Conservation (phyloP, 2,113 vertebrate species). For the Phycodurus eques region DNA sequence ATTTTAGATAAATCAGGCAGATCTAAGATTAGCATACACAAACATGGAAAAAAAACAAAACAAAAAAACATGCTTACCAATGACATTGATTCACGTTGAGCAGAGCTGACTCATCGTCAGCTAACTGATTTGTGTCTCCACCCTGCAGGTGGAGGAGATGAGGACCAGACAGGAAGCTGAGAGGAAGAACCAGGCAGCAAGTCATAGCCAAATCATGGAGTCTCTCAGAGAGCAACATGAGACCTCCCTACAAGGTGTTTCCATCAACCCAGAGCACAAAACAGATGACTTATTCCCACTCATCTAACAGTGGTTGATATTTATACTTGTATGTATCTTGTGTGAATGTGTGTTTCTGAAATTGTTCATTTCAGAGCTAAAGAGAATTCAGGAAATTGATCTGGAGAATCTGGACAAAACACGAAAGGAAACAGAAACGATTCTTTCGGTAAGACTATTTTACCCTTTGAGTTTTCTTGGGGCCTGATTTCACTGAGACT, state of each 20-base stretch:
- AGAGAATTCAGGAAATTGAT: slow-evolving; percentile 75
- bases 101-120: neutral
- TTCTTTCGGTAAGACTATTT: slow-evolving; percentile 74
- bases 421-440: slow-evolving; percentile 77
- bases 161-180: slow-evolving; percentile 81
- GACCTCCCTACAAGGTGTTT: slow-evolving; percentile 78
- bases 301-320: neutral
- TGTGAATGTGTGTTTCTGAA: neutral
- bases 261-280: neutral
- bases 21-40: neutral
- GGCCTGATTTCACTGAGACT: neutral
- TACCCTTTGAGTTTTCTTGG: neutral
- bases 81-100: neutral
- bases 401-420: slow-evolving; percentile 76
- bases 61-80: neutral
- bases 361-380: slow-evolving; percentile 78
- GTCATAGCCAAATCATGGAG: slow-evolving; percentile 77
- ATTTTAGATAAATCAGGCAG: neutral
- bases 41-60: too few species aligned
- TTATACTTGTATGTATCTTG: neutral
- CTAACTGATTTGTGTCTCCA: neutral
- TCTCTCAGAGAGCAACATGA: slow-evolving; percentile 78
- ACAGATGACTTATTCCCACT: neutral
- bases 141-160: slow-evolving; percentile 83
- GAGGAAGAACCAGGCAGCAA: slow-evolving; percentile 78